phyloP scores from a whole-genome alignment of 2,113 vertebrate genomes.

The Orientallactaga bullata region DNA sequence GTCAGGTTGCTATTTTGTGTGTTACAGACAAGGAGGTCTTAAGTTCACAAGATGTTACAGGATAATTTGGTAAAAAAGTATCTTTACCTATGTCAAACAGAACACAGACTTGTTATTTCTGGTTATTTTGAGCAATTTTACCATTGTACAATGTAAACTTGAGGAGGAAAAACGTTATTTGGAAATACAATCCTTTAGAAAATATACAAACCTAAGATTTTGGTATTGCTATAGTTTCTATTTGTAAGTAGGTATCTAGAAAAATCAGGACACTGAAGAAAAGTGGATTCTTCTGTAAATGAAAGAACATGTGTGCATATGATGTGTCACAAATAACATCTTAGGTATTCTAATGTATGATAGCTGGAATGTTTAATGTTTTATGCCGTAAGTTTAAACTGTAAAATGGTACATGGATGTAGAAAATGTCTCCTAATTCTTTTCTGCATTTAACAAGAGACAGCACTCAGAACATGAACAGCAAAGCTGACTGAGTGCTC shows the following conservation, averaged over 20 bases:
- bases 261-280: not conserved
- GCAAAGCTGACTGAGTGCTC: not conserved
- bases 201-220: not conserved
- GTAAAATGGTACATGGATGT: not conserved
- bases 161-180: not conserved
- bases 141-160: not conserved
- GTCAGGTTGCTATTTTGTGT: not conserved
- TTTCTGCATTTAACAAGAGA: not conserved
- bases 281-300: slow-evolving; percentile 2
- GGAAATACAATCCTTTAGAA: slow-evolving; percentile 23
- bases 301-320: not conserved
- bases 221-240: not conserved
- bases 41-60: not conserved
- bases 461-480: not conserved
- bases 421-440: not conserved
- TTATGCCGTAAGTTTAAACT: not conserved
- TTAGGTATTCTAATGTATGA: not conserved
- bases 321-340: not conserved
- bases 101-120: not conserved
- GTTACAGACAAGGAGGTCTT: not conserved
- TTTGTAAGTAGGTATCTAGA: not conserved
- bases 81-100: not conserved
- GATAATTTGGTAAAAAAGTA: not conserved
- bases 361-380: not conserved
- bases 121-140: slow-evolving; percentile 4